Percentiles rank a stretch among this genome's conserved stretches.
phyloP scores from a whole-genome alignment of 2,888 invertebrate genomes.

The Drosophila monieri region DNA sequence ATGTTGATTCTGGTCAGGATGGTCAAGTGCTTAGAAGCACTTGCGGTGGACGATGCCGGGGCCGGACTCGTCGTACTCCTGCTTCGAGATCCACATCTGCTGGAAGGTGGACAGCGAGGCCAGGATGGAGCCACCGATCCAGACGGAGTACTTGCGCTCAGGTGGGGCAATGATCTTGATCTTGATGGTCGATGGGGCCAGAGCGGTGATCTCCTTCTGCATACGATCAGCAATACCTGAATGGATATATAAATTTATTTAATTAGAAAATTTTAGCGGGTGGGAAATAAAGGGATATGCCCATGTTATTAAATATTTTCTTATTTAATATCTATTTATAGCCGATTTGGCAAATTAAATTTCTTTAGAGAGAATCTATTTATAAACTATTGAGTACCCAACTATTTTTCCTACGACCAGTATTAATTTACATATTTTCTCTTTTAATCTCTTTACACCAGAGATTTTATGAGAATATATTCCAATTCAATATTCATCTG shows the following conservation, averaged over 20 bases:
- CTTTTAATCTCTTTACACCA: too few species aligned
- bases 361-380: not conserved
- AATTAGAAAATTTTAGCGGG: not conserved
- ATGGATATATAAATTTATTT: not conserved
- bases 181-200: slow-evolving; percentile 96
- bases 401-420: too few species aligned
- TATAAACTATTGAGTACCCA: not conserved
- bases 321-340: not conserved
- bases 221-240: slow-evolving; percentile 92
- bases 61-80: slow-evolving; percentile 88
- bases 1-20: slow-evolving; percentile 32
- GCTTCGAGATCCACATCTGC: slow-evolving; percentile 96
- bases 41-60: slow-evolving; percentile 95
- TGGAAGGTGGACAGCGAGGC: slow-evolving; percentile 95
- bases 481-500: too few species aligned
- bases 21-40: slow-evolving; percentile 91
- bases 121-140: slow-evolving; percentile 93
- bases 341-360: not conserved
- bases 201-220: slow-evolving; percentile 95
- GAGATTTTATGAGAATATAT: too few species aligned
- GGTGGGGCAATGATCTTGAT: slow-evolving; percentile 97
- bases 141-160: slow-evolving; percentile 95
- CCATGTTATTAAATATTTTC: not conserved
- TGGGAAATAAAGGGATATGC: not conserved
- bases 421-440: too few species aligned